Conservation (phyloP, 2,888 invertebrate species). For the Acholoe squamosa region DNA sequence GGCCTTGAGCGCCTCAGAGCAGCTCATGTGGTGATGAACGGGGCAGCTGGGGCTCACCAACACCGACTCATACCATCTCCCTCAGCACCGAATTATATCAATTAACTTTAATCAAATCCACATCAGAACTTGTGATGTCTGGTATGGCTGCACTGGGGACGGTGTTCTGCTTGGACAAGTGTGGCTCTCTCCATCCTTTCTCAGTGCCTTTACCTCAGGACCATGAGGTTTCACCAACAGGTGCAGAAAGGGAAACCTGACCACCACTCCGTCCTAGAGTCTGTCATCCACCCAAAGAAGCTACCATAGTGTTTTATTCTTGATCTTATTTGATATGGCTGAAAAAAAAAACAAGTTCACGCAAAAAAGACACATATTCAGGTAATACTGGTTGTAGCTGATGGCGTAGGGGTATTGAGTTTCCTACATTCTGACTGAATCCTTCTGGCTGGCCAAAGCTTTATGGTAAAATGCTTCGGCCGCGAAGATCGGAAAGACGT, state of each 20-base stretch:
- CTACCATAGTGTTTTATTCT: no score
- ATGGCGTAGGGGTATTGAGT: no score
- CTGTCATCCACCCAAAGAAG: no score
- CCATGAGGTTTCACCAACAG: constrained; percentile 33
- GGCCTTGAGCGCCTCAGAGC: not conserved
- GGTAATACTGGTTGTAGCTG: no score
- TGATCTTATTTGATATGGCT: not conserved
- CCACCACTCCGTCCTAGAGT: not conserved
- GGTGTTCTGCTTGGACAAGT: constrained; percentile 44
- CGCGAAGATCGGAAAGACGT: no score
- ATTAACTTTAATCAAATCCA: constrained; percentile 59
- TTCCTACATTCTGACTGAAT: no score
- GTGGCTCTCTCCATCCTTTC: not conserved
- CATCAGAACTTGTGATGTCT: not conserved
- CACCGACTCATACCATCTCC: constrained; percentile 39
- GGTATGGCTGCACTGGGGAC: constrained; percentile 8
- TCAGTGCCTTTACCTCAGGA: no score
- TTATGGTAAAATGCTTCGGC: no score
- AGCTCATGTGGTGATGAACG: constrained; percentile 43
- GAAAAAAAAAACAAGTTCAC: not conserved
- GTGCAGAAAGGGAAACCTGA: constrained; percentile 44
- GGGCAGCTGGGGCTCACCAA: constrained; percentile 39
- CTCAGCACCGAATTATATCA: constrained; percentile 56
- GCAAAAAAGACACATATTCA: no score
- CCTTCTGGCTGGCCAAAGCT: no score